Base-by-base conservation (phyloP, 2,888 invertebrate species). In the Andrena bicolor region DNA sequence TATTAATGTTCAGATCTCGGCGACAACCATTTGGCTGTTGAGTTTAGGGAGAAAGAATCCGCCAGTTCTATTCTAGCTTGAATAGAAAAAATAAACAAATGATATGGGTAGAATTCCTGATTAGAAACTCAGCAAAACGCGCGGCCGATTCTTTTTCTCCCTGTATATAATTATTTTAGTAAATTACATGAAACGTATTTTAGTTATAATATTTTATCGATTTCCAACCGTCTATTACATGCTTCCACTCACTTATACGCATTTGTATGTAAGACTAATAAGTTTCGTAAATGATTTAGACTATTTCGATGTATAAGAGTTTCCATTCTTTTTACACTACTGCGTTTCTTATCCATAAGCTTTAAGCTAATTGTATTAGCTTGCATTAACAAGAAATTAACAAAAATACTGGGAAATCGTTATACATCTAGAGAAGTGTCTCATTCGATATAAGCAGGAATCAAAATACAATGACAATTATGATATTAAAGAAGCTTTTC, bases 211-310 rank as follows among this genome's bases (percentile, higher is more conserved):
- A 72, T 16, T 77, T 75, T 56, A 63, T 73, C 66, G 7, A 60
- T 41, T 70, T 48, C 76, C 28, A 70, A 30, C 49, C 3, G 65
- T 66, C 61, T 71, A 48, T 87, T 76, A 72, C 60, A 80, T 82
- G 71, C 76, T 85, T 85, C 87, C 79, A 82, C 26, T 64, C 28
- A 41, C 73, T 75, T 30, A 16, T 68, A 28, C 58, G 53, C 20
- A 28, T 7, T 32, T 35, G 1, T 70, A 8, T 51, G 41, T 70
- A 48, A 53, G 8, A 28, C 16, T 48, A 13, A n/a, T 20, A 5
- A 49, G n/a, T 10, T 63, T 5, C 20, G 16, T 56, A 7, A 2
- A 10, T 20, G 35, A 28, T 60, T 28, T 35, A 26, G 13, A 64
- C 16, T 41, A 63, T 30, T 51, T 48, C 35, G n/a, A 6, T 48